Conservation (phyloP, 2,113 vertebrate species). For the Saccopteryx leptura region DNA sequence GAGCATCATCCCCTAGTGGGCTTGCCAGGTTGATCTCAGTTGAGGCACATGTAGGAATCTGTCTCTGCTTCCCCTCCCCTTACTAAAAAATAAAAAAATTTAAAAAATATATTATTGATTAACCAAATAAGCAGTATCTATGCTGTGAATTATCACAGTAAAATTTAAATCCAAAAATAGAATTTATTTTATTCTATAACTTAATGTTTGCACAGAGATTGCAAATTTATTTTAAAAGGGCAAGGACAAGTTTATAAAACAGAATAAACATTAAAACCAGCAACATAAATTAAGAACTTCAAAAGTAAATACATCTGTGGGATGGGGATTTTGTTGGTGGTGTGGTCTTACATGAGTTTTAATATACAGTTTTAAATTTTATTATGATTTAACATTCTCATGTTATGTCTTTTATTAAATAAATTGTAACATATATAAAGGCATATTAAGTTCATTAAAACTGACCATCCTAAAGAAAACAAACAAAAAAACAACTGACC, state of each 20-base stretch:
- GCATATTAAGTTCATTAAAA: slow-evolving; percentile 18
- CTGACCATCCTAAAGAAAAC: background rate
- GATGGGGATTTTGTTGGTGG: background rate
- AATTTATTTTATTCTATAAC: background rate
- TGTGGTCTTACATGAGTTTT: background rate
- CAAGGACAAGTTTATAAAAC: background rate
- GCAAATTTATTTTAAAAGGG: background rate
- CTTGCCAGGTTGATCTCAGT: too few species aligned
- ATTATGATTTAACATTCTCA: background rate
- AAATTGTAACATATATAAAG: background rate
- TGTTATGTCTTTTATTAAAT: background rate
- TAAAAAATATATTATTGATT: background rate
- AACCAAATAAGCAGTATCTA: background rate
- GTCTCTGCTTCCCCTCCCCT: too few species aligned
- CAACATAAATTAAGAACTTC: background rate
- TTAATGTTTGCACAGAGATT: background rate
- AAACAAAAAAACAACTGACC: background rate
- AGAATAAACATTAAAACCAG: background rate
- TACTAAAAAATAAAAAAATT: too few species aligned
- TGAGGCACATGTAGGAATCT: too few species aligned
- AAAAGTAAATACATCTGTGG: background rate
- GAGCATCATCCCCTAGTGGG: too few species aligned
- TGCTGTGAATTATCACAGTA: background rate
- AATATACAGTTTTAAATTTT: background rate
- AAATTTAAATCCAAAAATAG: background rate